These are phyloP conservation scores for Meloidogyne floridensis DNA, from an alignment of 1,140 invertebrate species.

Conservation along the genomic window DNA sequence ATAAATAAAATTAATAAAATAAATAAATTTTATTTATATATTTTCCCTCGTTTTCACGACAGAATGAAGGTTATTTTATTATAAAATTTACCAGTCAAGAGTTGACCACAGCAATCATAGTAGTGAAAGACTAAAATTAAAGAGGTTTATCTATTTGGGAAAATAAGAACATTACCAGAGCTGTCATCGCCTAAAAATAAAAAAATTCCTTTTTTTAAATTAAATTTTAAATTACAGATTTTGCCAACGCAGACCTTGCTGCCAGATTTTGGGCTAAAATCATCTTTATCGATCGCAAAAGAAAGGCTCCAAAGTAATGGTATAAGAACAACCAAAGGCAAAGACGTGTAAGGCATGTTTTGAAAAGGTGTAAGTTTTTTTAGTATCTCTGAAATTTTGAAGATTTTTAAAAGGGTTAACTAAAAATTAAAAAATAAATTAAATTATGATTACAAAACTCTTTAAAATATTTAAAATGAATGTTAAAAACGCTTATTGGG, in stretches of 20 bases:
- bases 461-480: too few species aligned
- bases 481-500: too few species aligned
- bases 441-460: too few species aligned
- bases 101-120: constrained; percentile 23
- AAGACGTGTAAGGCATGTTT: neutral
- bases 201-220: neutral
- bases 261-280: constrained; percentile 14
- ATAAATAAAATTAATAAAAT: too few species aligned
- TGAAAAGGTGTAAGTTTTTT: neutral
- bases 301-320: neutral
- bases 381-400: neutral
- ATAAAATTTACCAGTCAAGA: constrained; percentile 11
- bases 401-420: too few species aligned
- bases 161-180: neutral
- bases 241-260: constrained; percentile 24
- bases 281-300: neutral
- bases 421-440: too few species aligned
- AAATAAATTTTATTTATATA: too few species aligned
- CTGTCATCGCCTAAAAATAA: constrained; percentile 22
- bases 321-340: neutral
- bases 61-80: neutral
- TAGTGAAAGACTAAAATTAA: constrained; percentile 4
- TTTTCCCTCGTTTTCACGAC: too few species aligned
- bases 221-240: constrained; percentile 23
- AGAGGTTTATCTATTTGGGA: neutral